Base-by-base conservation (phyloP, 1,140 invertebrate genomes). In the Coptotermes formosanus region DNA sequence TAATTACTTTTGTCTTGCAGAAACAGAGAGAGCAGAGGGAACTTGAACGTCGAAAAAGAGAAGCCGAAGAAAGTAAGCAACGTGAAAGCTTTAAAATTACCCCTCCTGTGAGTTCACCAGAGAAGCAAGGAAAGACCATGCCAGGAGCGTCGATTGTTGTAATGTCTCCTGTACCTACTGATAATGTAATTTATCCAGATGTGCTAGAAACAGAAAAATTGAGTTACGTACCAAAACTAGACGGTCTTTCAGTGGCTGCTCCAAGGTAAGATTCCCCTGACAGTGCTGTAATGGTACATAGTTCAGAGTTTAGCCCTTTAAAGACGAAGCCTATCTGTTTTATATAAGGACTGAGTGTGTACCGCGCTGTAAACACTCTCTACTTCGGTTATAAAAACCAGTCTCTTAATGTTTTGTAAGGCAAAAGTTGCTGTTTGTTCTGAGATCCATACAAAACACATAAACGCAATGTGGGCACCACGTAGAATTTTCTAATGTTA, bases 11-110 rank as follows among this genome's bases (percentile, higher is more conserved):
- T 52, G 25, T 85, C 7, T 52, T 45, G 16, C 75, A 86, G 87
- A 84, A 88, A 86, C 83, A 30, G 87, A 87, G 88, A 30, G 90
- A 91, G 86, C 90, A 89, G 87, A 85, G 88, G 82, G 89, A 91
- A 85, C 86, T 87, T 43, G 90, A 91, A 82, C 89, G 88, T 87
- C 88, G 89, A 64, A 90, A 90, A 87, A 88, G 90, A 87, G 90
- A 93, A 89, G 91, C 92, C 88, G 89, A 89, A 69, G 89, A 89
- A 89, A 89, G 88, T 89, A 90, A 89, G 19, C 32, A 32, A 12
- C 82, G 38, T 83, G 43, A 45, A 30, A 32, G 12, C 23, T 8
- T 9, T 25, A 3, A 38, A 85, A 23, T 75, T 25, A 11, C 43
- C 23, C 52, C n/a, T 23, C 59, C 23, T 9, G 12, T 44, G 52